Evolutionary conservation across 1,140 invertebrate species (phyloP).

Genomic region (Whitmania pigra): DNA sequence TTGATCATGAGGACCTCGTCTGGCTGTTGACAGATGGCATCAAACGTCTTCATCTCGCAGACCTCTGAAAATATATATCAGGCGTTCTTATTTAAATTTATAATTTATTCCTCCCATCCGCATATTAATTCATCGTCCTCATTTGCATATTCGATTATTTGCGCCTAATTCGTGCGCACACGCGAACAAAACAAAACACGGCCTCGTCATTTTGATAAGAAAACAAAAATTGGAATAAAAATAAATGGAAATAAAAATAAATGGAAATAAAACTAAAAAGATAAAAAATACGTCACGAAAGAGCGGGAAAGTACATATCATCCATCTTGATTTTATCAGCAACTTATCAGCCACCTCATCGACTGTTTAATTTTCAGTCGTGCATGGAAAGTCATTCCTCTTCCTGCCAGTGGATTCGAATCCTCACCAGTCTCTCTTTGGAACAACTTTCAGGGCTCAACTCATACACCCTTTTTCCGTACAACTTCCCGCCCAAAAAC

Average conservation of each 20-base stretch:
- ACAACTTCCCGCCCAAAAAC: not conserved
- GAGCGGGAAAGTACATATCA: not conserved
- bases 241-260: not conserved
- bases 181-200: no score
- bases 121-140: not conserved
- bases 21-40: not conserved
- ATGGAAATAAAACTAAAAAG: not conserved
- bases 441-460: no score
- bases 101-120: not conserved
- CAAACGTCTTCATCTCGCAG: slow-evolving; percentile 10
- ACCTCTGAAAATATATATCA: not conserved
- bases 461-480: no score
- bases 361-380: not conserved
- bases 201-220: not conserved
- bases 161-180: not conserved
- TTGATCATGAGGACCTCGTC: slow-evolving; percentile 15
- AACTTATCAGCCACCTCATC: not conserved
- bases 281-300: not conserved
- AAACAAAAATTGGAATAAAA: not conserved
- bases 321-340: not conserved
- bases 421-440: not conserved
- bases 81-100: not conserved
- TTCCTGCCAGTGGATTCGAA: not conserved
- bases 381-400: not conserved
- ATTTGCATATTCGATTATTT: not conserved